phyloP scores from a whole-genome alignment of 2,113 vertebrate genomes.

The Rhineura floridana region DNA sequence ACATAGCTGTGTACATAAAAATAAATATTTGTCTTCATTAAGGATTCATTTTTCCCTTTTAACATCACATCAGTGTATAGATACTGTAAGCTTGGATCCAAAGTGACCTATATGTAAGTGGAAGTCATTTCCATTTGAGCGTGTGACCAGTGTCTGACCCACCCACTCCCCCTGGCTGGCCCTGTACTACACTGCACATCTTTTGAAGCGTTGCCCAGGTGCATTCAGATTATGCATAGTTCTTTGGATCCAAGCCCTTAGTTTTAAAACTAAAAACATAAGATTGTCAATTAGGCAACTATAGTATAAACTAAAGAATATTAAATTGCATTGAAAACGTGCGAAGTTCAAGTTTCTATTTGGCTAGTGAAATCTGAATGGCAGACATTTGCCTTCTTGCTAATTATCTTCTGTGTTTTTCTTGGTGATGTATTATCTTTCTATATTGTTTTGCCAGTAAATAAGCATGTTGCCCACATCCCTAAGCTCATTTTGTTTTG shows the following conservation, averaged over 20 bases:
- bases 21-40: conserved; percentile 52
- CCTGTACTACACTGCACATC: background rate
- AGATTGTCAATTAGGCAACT: conserved; percentile 32
- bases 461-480: conserved; percentile 38
- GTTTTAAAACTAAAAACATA: conserved; percentile 25
- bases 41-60: background rate
- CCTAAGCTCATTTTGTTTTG: conserved; percentile 36
- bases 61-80: background rate
- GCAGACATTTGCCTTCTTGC: background rate
- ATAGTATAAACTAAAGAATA: conserved; percentile 25
- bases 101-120: background rate
- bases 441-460: conserved; percentile 35
- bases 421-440: background rate
- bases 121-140: background rate
- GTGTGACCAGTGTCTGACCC: background rate
- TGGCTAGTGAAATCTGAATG: conserved; percentile 9
- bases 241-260: conserved; percentile 32
- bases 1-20: conserved; percentile 45
- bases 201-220: background rate
- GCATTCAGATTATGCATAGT: background rate
- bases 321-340: conserved; percentile 33
- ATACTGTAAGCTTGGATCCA: background rate
- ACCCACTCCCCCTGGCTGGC: background rate
- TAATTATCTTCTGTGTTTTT: background rate
- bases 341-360: background rate